Base-by-base conservation (phyloP, 2,797 vertebrate genomes). In the Thripadectes ignobilis region DNA sequence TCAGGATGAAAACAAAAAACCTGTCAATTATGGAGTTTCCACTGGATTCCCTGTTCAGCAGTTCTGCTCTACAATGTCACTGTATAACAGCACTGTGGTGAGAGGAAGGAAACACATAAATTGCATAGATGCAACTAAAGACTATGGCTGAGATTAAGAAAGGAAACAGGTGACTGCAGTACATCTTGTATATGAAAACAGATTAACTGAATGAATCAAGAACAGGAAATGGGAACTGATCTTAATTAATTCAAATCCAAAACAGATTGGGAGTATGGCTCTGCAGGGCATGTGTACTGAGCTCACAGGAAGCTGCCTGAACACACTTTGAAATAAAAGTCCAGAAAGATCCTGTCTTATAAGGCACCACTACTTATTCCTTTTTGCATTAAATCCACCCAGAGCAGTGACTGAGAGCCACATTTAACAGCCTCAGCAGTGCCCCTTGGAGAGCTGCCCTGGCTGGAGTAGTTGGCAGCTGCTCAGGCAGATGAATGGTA, bases 201-300 rank as follows among this genome's bases (percentile, higher is more conserved):
- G 72, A 55, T 84, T 83, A 88, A 89, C 72, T 27, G 8, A 90
- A 78, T 69, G 10, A 88, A 34, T 75, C 10, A 9, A 76, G 83
- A 94, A 76, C 23, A 93, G 88, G 83, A 94, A 94, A 92, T 48
- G 52, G 59, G 45, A 95, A 66, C n/a, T 65, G 49, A 51, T 81
- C 39, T 75, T 76, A 84, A 95, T 91, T 78, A 82, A 94, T 65
- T 83, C 54, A 92, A 91, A 96, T 83, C 43, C 88, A 89, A 90
- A 88, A 3, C 79, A 92, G 66, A 94, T 0, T 63, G 39, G 49
- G 54, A 75, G 6, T 22, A 74, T 26, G 59, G 52, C 41, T 92
- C 55, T 71, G 41, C 41, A 80, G 41, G 57, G 55, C 57, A 83
- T 4, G 2, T 63, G 46, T 29, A 17, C 68, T 61, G 61, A 88